Evolutionary conservation across 2,888 invertebrate genomes (phyloP).

Genomic region (Sminthurides aquaticus): DNA sequence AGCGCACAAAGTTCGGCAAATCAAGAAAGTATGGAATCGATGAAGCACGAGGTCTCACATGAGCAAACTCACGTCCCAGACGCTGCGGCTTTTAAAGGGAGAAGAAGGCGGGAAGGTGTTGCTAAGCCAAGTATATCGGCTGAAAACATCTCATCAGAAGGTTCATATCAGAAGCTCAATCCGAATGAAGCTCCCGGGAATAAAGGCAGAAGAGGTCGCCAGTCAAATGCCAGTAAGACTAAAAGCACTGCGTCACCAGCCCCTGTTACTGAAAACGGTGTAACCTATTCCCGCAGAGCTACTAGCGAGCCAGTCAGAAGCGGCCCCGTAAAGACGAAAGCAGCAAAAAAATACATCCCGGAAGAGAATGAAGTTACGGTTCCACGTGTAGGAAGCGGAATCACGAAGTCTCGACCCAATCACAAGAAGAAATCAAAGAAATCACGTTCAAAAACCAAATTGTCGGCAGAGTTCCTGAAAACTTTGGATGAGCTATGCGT

Average conservation of each 20-base stretch:
- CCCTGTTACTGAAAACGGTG: neutral
- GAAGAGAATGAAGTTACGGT: constrained; percentile 29
- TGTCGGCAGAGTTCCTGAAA: neutral
- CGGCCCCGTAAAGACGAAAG: constrained; percentile 37
- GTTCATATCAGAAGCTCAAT: neutral
- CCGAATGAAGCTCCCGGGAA: neutral
- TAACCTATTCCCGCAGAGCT: neutral
- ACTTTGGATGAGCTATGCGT: constrained; percentile 12
- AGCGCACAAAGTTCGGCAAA: neutral
- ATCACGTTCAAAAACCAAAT: constrained; percentile 25
- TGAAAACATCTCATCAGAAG: neutral
- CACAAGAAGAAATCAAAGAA: constrained; percentile 30
- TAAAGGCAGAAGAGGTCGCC: neutral
- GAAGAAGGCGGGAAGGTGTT: neutral
- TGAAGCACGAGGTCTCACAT: too few relatives aligned
- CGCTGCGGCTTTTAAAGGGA: neutral
- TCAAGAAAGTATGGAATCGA: neutral
- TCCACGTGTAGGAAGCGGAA: constrained; percentile 24
- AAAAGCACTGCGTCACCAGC: neutral
- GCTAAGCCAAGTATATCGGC: neutral
- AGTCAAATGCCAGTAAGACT: neutral
- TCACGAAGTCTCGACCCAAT: neutral
- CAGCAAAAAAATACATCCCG: constrained; percentile 42
- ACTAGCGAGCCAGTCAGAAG: neutral
- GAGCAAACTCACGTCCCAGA: neutral